Evolutionary conservation across 2,113 vertebrate species (phyloP).

Genomic region (Camelus bactrianus): DNA sequence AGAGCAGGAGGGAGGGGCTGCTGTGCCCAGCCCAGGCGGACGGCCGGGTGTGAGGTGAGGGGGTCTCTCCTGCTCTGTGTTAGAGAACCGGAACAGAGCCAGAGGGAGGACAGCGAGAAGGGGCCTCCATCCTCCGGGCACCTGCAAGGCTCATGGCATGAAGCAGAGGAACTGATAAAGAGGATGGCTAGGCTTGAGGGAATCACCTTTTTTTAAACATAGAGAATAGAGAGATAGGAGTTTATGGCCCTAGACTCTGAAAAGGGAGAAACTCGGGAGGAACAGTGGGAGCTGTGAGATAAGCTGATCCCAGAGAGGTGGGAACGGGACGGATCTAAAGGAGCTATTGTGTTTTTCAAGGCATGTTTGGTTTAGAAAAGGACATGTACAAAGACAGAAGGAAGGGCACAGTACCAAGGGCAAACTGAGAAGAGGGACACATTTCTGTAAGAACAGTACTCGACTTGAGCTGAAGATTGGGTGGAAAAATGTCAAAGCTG

Average conservation of each 20-base stretch:
- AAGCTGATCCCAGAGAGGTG: neutral
- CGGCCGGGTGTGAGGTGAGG: accelerated
- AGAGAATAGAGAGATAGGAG: neutral
- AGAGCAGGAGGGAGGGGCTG: neutral
- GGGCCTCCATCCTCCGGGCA: neutral
- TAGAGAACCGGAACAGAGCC: neutral
- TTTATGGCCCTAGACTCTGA: accelerated
- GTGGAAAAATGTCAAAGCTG: neutral
- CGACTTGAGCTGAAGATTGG: neutral
- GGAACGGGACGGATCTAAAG: neutral
- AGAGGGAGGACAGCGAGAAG: neutral
- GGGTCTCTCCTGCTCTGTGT: neutral
- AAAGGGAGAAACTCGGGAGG: neutral
- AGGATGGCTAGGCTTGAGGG: neutral
- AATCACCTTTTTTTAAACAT: neutral
- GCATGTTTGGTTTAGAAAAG: conserved; percentile 30
- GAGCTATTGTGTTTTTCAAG: conserved; percentile 31
- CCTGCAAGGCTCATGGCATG: too few relatives aligned
- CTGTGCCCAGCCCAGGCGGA: accelerated
- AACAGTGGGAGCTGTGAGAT: neutral
- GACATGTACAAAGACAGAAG: conserved; percentile 24
- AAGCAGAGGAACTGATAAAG: neutral
- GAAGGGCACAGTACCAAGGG: conserved; percentile 47
- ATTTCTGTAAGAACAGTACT: conserved; percentile 46
- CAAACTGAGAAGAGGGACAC: neutral